Conservation (phyloP, 2,113 vertebrate genomes). For the Calidris pygmaea region DNA sequence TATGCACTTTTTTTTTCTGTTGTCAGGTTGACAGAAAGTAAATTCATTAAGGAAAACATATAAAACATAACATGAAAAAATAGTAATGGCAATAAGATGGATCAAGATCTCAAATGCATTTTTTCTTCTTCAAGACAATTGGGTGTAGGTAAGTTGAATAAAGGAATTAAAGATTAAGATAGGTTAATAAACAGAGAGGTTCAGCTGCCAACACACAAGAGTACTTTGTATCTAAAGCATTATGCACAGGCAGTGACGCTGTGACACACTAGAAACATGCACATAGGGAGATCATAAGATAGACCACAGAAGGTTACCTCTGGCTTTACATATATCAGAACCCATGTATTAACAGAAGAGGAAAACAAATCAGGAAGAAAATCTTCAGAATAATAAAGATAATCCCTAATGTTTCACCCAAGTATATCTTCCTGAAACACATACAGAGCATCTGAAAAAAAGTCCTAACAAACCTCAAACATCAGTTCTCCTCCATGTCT, state of each 20-base stretch:
- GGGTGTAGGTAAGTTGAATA: not conserved
- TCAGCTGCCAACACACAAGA: not conserved
- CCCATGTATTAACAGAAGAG: fast-evolving
- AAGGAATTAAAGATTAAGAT: not conserved
- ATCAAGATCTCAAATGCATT: not conserved
- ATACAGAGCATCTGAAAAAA: not conserved
- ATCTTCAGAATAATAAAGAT: not conserved
- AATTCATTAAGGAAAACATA: not conserved
- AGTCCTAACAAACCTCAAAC: not conserved
- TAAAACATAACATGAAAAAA: not conserved
- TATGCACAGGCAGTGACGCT: not conserved
- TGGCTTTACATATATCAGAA: not conserved
- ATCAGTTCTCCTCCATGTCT: not conserved
- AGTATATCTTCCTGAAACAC: not conserved
- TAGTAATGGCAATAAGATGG: not conserved
- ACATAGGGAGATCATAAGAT: not conserved
- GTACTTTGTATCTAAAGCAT: fast-evolving
- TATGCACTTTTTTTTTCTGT: not conserved
- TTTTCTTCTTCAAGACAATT: not conserved
- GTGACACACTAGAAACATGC: not conserved
- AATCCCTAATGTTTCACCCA: not conserved
- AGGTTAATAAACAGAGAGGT: not conserved
- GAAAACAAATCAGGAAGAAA: not conserved
- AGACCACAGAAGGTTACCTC: not conserved
- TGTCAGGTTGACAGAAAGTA: not conserved